These are phyloP conservation scores for Apoda limacodes DNA, from an alignment of 2,888 invertebrate genomes.

Conservation along the genomic window DNA sequence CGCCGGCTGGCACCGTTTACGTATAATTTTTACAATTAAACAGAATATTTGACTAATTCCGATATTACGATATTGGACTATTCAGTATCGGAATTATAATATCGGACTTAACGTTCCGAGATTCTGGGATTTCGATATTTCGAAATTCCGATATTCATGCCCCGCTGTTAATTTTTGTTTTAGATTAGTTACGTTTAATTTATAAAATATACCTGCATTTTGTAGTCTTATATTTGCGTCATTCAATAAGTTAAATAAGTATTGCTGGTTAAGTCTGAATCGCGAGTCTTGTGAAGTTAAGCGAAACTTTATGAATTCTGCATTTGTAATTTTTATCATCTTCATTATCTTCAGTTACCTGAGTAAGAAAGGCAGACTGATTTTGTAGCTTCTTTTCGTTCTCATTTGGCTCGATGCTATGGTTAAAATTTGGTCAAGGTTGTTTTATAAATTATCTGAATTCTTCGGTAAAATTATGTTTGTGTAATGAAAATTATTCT, in stretches of 20 bases:
- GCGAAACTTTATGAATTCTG: constrained; percentile 8
- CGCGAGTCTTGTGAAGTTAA: constrained; percentile 6
- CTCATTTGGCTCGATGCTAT: background rate
- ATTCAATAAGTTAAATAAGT: constrained; percentile 7
- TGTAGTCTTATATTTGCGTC: constrained; percentile 13
- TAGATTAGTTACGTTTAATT: constrained; percentile 18
- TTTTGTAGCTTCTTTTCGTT: background rate
- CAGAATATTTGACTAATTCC: no score
- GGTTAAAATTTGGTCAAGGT: background rate
- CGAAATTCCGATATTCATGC: no score
- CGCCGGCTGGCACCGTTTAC: no score
- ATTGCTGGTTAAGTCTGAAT: constrained; percentile 8
- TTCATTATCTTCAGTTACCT: background rate
- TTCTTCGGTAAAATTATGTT: background rate
- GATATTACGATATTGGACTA: no score
- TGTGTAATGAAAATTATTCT: constrained; percentile 1
- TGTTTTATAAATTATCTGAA: background rate
- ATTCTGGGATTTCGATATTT: no score
- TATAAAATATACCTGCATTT: constrained; percentile 21
- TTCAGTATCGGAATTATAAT: no score
- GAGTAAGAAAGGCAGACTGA: background rate
- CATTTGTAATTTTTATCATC: constrained; percentile 5
- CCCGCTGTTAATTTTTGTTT: constrained; percentile 15
- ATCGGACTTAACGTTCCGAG: no score
- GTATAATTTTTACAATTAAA: no score